Evolutionary conservation across 2,888 invertebrate species (phyloP).

Genomic region (Cataglyphis cursor): DNA sequence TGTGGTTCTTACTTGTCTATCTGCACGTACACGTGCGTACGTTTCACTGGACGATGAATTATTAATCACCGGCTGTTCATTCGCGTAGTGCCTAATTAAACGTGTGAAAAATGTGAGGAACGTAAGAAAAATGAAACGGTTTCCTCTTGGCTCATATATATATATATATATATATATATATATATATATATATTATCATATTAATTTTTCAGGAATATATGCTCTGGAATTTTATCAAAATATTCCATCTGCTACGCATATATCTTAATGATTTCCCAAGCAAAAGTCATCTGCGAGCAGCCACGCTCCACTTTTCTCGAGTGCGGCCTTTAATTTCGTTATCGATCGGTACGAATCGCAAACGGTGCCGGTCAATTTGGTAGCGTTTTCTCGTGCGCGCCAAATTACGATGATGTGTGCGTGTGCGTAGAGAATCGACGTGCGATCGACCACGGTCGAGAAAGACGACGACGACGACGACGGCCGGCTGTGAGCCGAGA

Average conservation of each 20-base stretch:
- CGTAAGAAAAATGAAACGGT: background rate
- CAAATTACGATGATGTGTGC: slow-evolving; percentile 31
- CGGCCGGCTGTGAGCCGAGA: slow-evolving; percentile 63
- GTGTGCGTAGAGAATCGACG: slow-evolving; percentile 66
- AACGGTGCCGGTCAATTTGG: slow-evolving; percentile 29
- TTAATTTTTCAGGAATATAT: background rate
- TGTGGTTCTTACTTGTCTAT: slow-evolving; percentile 39
- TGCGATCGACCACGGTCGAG: slow-evolving; percentile 68
- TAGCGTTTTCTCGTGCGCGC: slow-evolving; percentile 49
- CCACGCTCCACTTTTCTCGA: slow-evolving; percentile 16
- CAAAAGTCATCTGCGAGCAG: slow-evolving; percentile 3
- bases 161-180: no score
- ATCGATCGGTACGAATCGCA: slow-evolving; percentile 41
- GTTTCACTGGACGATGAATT: slow-evolving; percentile 69
- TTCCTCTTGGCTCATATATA: background rate
- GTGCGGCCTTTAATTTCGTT: slow-evolving; percentile 49
- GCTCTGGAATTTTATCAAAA: slow-evolving; percentile 20
- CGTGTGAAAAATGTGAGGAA: background rate
- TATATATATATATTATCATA: no score
- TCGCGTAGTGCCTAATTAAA: slow-evolving; percentile 37
- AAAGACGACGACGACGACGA: slow-evolving; percentile 64
- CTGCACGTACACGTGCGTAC: slow-evolving; percentile 42
- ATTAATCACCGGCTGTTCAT: slow-evolving; percentile 73
- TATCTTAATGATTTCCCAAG: slow-evolving; percentile 35
- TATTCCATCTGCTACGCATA: background rate